Base-by-base conservation (phyloP, 2,888 invertebrate genomes). In the Cyclophora albipunctata region DNA sequence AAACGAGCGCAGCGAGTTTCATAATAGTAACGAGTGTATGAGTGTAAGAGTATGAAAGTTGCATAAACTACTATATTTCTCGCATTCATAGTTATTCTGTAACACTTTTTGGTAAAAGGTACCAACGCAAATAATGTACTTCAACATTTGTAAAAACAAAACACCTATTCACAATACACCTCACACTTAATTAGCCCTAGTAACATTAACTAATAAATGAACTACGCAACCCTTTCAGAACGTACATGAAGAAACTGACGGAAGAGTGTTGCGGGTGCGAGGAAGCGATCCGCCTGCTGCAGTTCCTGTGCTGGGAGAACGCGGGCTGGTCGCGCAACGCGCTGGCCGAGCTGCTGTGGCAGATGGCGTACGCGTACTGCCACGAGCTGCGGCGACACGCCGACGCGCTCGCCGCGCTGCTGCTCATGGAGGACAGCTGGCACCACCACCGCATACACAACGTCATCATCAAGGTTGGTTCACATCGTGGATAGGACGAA, bases 261-360 rank as follows among this genome's bases (percentile, higher is more conserved):
- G 98, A 98, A 81, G 98, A 98, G 73, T 95, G 96, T 45, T 96
- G 96, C 80, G 93, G 94, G 44, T 95, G 96, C 46, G 98, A 98
- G 60, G 98, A 98, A 61, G 95, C 96, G 3, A 91, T 96, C 45
- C 94, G 96, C 73, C 86, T 98, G 54, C 84, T 98, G 41, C 96
- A 98, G 89, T 98, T 96, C 84, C 93, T 97, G 78, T 96, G 96
- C 72, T 98, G 98, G 98, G 98, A 98, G 83, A 98, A 98, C 87
- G 96, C 97, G 34, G 94, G 94, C 63, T 96, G 98, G 85, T 98
- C 98, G 37, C 93, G 96, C 57, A 92, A 93, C 20, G 96, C 97
- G 46, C 91, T 98, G 41, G 93, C 95, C 45, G 98, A 98, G 86
- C 86, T 98, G 44, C 88, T 98, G 51, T 97, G 97, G 96, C 96